Evolutionary conservation across 1,140 invertebrate species (phyloP), one percentile per base, ranked within the genome.

Genomic region (Rhizoglyphus robini): DNA sequence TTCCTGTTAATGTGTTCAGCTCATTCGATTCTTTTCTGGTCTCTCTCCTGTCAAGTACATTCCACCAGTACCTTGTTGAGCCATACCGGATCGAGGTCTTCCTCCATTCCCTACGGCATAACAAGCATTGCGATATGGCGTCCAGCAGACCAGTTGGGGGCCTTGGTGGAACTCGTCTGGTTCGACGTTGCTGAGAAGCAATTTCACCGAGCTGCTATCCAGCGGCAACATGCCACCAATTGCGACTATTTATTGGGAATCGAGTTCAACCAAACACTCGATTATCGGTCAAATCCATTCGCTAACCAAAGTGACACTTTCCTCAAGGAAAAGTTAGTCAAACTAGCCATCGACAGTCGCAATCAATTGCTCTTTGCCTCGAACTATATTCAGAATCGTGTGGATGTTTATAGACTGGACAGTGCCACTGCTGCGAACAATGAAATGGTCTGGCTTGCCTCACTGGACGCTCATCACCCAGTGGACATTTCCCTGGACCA

Each of bases 11-110:
- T 32, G n/a, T 29, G 58, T 34, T 60, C 58, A 38, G 58, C 27
- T 11, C 31, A 60, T 27, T 60, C 58, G 1, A 60, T 60, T 11
- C 58, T 29, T 23, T 60, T 20, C 27, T 60, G 58, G 58, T 60
- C 58, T 15, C 23, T 46, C 2, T 11, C n/a, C 29, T 60, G 58
- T 60, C 30, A 29, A 3, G 27, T 32, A n/a, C 58, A 60, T 46
- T n/a, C 15, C 15, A 23, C 32, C 2, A 27, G 15, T 46, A 11
- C 32, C n/a, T 46, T 60, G 15, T 2, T 60, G 27, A 13, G n/a
- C 2, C n/a, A 58, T 29, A 18, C 23, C 2, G 29, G 15, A 4
- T 11, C 15, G 15, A 13, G 27, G 23, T 15, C 58, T 11, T 60
- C 15, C 29, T 29, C 15, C 2, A 1, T 2, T 23, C 30, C 15